Base-by-base conservation (phyloP, 2,113 vertebrate genomes). In the Malurus alboscapulatus region DNA sequence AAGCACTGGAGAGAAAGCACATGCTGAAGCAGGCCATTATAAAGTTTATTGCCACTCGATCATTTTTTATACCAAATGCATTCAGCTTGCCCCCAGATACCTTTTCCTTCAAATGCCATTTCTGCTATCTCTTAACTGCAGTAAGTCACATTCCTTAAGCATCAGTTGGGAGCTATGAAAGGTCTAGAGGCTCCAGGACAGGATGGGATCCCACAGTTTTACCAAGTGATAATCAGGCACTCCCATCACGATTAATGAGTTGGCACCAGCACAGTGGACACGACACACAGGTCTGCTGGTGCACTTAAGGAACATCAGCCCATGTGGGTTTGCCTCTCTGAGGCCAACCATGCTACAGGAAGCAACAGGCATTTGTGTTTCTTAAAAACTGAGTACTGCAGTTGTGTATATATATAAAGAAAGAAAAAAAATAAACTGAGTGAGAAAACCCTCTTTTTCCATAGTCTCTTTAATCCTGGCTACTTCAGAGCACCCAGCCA, bases 21-120 rank as follows among this genome's bases (percentile, higher is more conserved):
- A 45, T 36, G 84, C 73, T 91, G 81, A 92, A 95, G 54, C 20
- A 79, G 73, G 36, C 44, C 72, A 57, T 72, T 94, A 68, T 3
- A 61, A 84, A 92, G 61, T 84, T 92, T 94, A 95, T 40, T 91
- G 81, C 87, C 87, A 75, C 77, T 94, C 66, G 20, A 65, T 94
- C 81, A 92, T 75, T 91, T 94, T 89, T 89, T 92, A 92, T 75
- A 89, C 53, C 53, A 68, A 87, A 84, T 22, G 30, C 10, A 11
- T 87, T 87, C 69, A 32, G 57, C 65, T 82, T 65, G 81, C 81
- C 73, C 69, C 69, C 27, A 87, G 89, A 87, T 44, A 74, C 76
- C 76, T 87, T 66, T 72, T 84, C 62, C 87, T 92, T 77, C 69
- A 71, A 84, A 94, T 3, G 3, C 44, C 57, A 48, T n/a, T 94